Evolutionary conservation across 2,113 vertebrate species (phyloP).

Genomic region (Trogon surrucura): DNA sequence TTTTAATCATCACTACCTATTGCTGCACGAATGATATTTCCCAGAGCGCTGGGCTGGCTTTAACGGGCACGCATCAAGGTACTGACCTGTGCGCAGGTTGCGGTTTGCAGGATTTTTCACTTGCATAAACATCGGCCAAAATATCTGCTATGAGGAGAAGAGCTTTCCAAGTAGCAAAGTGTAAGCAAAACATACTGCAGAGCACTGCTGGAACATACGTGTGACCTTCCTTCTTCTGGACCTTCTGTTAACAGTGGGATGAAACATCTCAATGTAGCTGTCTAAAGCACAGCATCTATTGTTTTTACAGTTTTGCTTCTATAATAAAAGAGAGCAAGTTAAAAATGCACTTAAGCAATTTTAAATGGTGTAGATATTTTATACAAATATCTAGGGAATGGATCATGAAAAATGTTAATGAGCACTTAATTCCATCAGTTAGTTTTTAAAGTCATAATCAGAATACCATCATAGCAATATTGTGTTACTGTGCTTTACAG

Average conservation of each 20-base stretch:
- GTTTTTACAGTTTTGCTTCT: background rate
- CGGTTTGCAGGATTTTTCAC: background rate
- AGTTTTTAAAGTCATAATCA: background rate
- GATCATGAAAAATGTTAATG: background rate
- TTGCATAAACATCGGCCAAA: background rate
- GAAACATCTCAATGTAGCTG: background rate
- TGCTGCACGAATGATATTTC: background rate
- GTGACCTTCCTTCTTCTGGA: background rate
- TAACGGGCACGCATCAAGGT: no score
- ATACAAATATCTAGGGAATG: background rate
- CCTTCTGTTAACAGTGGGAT: background rate
- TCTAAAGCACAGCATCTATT: background rate
- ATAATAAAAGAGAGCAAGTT: background rate
- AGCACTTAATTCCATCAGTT: background rate
- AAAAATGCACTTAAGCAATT: background rate
- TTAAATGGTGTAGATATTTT: background rate
- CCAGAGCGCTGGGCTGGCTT: background rate
- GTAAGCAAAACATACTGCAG: background rate
- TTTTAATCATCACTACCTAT: accelerated
- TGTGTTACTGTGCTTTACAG: background rate
- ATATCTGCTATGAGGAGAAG: background rate
- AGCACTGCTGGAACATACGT: background rate
- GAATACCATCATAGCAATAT: background rate
- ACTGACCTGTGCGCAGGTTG: background rate
- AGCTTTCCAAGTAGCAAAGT: background rate